Evolutionary conservation across 1,140 invertebrate species (phyloP), one percentile per base, ranked within the genome.

Genomic region (Polypedilum pembai): DNA sequence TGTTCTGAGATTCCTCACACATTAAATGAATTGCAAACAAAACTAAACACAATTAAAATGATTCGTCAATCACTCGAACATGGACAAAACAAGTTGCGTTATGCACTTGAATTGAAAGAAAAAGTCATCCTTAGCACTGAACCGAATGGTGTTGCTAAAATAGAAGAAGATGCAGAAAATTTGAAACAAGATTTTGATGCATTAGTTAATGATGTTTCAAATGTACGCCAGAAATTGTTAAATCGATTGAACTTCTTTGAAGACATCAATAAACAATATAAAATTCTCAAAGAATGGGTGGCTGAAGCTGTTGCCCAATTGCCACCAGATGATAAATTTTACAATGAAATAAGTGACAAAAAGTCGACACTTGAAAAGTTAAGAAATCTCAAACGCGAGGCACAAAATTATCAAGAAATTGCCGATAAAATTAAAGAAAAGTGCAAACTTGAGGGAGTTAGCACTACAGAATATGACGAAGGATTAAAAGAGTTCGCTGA

Each of bases 121-220:
- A 92, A 92, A 79, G 93, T 96, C 0, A 93, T 95, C 4, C 90
- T 95, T 85, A 95, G 95, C 79, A 96, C 94, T 0, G 94, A 96
- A 83, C 90, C 92, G 76, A 87, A 87, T 76, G 94, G 94, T 1
- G 92, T 90, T 0, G 86, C 87, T 0, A 94, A 94, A 80, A 94
- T 96, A 74, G 89, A 95, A 80, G 94, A 96, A 80, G 92, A 94
- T 77, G 94, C 92, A 0, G 93, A 94, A 77, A 91, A 89, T 77
- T 81, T 98, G 4, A 93, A 94, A 80, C 86, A 88, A 77, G 93
- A 96, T 79, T 95, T 96, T 80, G 94, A 96, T 75, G 93, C 91
- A 78, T 80, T 96, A 0, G 84, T 95, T 69, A 83, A 84, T 73
- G 93, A 95, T 78, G 88, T 96, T 21, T 88, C 93, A 80, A 91